Evolutionary conservation across 2,113 vertebrate species (phyloP).

Genomic region (Melanotaenia duboulayi): DNA sequence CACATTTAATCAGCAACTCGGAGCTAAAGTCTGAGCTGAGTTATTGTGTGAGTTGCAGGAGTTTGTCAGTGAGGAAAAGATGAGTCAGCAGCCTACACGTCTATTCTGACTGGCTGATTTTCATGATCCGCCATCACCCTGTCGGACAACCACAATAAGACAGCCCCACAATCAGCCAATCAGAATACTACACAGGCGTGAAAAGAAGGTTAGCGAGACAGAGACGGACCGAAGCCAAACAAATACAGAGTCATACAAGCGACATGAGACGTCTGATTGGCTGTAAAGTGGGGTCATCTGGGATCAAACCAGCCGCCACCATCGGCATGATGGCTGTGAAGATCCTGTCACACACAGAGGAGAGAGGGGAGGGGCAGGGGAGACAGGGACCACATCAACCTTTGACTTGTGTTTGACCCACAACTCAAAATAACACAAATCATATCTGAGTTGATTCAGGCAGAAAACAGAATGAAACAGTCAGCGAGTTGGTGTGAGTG

Average conservation of each 20-base stretch:
- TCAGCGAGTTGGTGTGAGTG: background rate
- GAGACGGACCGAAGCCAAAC: constrained; percentile 58
- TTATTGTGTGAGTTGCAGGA: constrained; percentile 14
- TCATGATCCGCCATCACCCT: constrained; percentile 49
- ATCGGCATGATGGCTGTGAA: constrained; percentile 99
- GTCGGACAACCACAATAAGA: constrained; percentile 40
- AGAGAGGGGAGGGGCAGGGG: background rate
- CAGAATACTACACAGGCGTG: constrained; percentile 74
- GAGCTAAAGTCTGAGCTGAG: background rate
- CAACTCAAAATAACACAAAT: constrained; percentile 6
- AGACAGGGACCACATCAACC: constrained; percentile 53
- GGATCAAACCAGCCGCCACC: constrained; percentile 97
- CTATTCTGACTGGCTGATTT: constrained; percentile 83
- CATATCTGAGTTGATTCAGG: background rate
- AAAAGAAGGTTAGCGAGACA: constrained; percentile 49
- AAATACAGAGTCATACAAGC: constrained; percentile 88
- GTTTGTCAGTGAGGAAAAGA: constrained; percentile 49
- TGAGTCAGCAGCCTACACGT: constrained; percentile 30
- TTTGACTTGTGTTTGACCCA: constrained; percentile 36
- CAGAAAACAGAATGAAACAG: background rate
- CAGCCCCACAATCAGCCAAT: constrained; percentile 85
- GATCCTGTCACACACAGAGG: constrained; percentile 87
- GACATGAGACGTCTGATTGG: constrained; percentile 94
- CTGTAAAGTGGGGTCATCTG: constrained; percentile 98
- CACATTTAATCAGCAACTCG: background rate